Percentiles rank a stretch among this genome's conserved stretches.
Conservation (phyloP, 2,113 vertebrate genomes). For the Campylorhamphus procurvoides region DNA sequence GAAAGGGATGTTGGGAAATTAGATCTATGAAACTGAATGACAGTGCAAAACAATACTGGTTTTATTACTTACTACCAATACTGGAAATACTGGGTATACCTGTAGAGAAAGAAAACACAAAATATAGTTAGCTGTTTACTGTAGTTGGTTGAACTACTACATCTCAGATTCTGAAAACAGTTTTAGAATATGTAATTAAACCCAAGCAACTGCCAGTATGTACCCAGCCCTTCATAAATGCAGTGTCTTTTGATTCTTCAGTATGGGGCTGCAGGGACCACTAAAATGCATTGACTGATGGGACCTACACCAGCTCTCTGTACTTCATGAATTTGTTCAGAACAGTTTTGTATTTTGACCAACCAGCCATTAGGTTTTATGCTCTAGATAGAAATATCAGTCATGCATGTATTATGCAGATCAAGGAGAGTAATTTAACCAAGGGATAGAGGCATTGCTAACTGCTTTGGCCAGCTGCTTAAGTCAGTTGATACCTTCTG, state of each 20-base stretch:
- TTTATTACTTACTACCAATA: constrained; percentile 97
- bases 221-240: not conserved
- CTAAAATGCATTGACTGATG: constrained; percentile 33
- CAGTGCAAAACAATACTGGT: constrained; percentile 82
- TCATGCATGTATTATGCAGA: constrained; percentile 6
- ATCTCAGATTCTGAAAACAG: not conserved
- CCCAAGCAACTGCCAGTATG: not conserved
- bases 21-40: constrained; percentile 74
- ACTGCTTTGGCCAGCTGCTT: constrained; percentile 72
- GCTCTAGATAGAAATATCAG: constrained; percentile 16
- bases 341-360: constrained; percentile 19
- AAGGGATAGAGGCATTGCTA: constrained; percentile 45
- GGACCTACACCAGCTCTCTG: not conserved
- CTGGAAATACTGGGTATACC: constrained; percentile 95
- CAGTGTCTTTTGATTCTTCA: not conserved
- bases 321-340: constrained; percentile 35
- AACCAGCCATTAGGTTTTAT: constrained; percentile 42
- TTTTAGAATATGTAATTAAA: not conserved
- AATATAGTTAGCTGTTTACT: constrained; percentile 49
- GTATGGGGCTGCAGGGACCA: not conserved
- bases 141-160: not conserved
- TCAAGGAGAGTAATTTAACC: constrained; percentile 20
- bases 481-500: constrained; percentile 75
- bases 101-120: constrained; percentile 77
- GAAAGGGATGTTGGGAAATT: constrained; percentile 88